phyloP scores from a whole-genome alignment of 2,113 vertebrate genomes.

The Poicephalus gulielmi region DNA sequence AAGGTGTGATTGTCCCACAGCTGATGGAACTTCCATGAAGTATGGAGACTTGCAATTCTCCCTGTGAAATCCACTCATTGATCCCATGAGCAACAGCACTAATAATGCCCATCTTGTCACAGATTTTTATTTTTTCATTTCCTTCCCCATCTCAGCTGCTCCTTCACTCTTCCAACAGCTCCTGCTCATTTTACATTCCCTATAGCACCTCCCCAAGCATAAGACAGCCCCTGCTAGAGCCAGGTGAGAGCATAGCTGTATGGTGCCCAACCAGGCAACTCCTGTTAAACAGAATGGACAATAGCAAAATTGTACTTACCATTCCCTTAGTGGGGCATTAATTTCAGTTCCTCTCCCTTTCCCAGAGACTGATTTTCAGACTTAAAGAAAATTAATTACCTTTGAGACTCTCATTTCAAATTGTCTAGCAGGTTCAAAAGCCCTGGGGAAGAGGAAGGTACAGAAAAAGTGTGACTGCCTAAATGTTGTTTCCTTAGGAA shows the following conservation, averaged over 20 bases:
- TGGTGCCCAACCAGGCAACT: fast-evolving
- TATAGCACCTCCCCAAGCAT: not conserved
- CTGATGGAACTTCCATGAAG: not conserved
- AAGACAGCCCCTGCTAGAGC: not conserved
- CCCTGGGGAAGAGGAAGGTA: not conserved
- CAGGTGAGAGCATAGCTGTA: fast-evolving
- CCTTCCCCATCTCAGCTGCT: not conserved
- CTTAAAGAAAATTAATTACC: constrained; percentile 24
- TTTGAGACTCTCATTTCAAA: constrained; percentile 6
- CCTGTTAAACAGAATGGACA: not conserved
- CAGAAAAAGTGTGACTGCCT: constrained; percentile 8
- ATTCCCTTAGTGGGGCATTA: not conserved
- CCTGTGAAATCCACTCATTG: not conserved
- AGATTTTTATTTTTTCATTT: not conserved
- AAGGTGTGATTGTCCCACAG: not conserved
- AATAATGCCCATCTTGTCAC: not conserved
- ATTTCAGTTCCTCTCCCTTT: not conserved
- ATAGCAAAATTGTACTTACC: not conserved
- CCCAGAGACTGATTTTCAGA: not conserved
- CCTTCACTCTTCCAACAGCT: not conserved
- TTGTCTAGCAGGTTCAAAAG: constrained; percentile 31
- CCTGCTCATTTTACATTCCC: not conserved
- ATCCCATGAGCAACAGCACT: not conserved
- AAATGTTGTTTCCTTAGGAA: constrained; percentile 54
- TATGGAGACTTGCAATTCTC: not conserved